Evolutionary conservation across 2,888 invertebrate species (phyloP), one percentile per base, ranked within the genome.

Genomic region (Deilephila elpenor): DNA sequence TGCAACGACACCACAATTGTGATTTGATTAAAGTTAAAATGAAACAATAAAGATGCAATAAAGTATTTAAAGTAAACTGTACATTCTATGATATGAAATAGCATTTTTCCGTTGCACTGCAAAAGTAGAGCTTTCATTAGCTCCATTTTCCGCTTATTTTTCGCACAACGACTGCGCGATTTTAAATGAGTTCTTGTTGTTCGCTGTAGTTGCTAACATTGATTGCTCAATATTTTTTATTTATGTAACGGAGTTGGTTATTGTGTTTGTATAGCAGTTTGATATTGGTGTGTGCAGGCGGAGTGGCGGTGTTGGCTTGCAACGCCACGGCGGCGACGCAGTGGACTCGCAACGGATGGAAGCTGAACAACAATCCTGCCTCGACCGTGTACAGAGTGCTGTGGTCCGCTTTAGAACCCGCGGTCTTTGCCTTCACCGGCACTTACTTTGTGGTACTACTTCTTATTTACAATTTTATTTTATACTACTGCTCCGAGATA

Each of bases 261-360:
- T 71, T 71, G 56, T 29, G 56, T 59, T 71, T 32, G 70, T 32
- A 14, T n/a, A 14, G 5, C 7, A n/a, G 32, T 71, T 32, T 71
- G n/a, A 32, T 56, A 8, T 59, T 59, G 25, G 37, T 59, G n/a
- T 37, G 80, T 83, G 51, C 78, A 94, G 94, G 87, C 74, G 92
- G 91, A 19, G 89, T 94, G 70, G 93, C 91, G 7, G 92, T 93
- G n/a, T 75, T 94, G 71, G 91, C 88, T 0, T 93, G 93, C 82
- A 94, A 94, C 76, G 88, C 91, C 2, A 93, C 92, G 25, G 94
- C 94, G 0, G 92, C 93, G 0, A 82, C 81, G 25, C 84, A 87
- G 75, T 94, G 94, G 94, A 83, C 88, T 37, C 84, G 83, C 20
- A 81, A 85, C 14, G 92, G 92, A 0, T 94, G 94, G 94, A 84